A percentile compares a stretch with the other conserved stretches of the same genome.
Evolutionary conservation across 2,797 vertebrate genomes (phyloP).

Genomic region (Sebastes minor): DNA sequence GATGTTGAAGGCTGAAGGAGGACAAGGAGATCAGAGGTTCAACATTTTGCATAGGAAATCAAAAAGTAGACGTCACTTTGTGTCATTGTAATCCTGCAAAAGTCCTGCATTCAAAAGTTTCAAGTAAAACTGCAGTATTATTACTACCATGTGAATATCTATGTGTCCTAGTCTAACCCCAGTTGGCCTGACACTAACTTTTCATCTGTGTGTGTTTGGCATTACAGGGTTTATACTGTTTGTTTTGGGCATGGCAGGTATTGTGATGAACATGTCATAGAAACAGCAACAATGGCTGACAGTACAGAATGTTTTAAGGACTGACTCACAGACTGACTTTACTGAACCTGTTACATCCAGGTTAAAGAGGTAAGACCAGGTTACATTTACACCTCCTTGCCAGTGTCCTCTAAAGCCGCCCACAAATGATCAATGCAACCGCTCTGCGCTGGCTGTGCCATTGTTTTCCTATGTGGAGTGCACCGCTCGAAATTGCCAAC

Average conservation of each 20-base stretch:
- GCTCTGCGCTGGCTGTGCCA: too few relatives aligned
- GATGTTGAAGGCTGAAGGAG: slow-evolving; percentile 46
- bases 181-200: too few relatives aligned
- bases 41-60: neutral
- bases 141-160: neutral
- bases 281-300: neutral
- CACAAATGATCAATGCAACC: too few relatives aligned
- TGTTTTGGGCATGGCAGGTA: neutral
- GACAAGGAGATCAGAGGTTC: neutral
- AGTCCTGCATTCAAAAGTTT: neutral
- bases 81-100: neutral
- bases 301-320: neutral
- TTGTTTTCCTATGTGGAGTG: too few relatives aligned
- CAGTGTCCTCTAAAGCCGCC: too few relatives aligned
- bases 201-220: neutral
- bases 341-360: too few relatives aligned
- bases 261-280: neutral
- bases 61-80: neutral
- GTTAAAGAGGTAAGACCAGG: neutral
- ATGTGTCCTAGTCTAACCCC: neutral
- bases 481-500: too few relatives aligned
- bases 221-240: neutral
- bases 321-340: neutral
- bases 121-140: neutral
- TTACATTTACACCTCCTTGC: rapidly evolving